phyloP scores from a whole-genome alignment of 1,140 invertebrate genomes.

The Musca domestica region DNA sequence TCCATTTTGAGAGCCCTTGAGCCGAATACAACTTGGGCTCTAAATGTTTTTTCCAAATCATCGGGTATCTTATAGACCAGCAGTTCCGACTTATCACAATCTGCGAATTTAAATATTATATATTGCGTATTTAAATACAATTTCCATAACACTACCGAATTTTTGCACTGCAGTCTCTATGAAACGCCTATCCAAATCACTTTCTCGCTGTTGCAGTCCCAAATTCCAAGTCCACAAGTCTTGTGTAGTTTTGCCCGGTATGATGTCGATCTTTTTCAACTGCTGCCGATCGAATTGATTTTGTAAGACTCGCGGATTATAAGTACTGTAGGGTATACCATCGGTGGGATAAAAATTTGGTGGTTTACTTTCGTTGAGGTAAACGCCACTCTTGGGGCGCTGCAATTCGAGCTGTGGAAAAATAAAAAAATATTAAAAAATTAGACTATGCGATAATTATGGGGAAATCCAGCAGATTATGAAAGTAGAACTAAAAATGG shows the following conservation, averaged over 20 bases:
- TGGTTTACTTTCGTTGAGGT: conserved; percentile 42
- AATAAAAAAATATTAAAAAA: neutral
- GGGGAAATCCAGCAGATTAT: no score
- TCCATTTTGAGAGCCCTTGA: conserved; percentile 40
- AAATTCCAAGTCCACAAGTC: conserved; percentile 51
- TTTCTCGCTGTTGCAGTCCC: conserved; percentile 37
- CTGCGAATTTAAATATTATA: conserved; percentile 25
- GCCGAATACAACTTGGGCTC: conserved; percentile 45
- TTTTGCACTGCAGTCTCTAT: conserved; percentile 35
- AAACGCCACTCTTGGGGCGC: conserved; percentile 48
- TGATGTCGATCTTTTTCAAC: conserved; percentile 40
- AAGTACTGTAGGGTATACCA: conserved; percentile 27
- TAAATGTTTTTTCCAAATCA: conserved; percentile 44
- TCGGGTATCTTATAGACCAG: conserved; percentile 43
- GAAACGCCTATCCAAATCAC: conserved; percentile 39
- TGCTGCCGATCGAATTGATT: conserved; percentile 41
- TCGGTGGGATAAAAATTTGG: conserved; percentile 28
- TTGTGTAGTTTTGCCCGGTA: conserved; percentile 37
- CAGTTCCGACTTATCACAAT: conserved; percentile 35
- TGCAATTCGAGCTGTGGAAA: conserved; percentile 40
- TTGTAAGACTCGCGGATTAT: conserved; percentile 46
- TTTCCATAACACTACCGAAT: conserved; percentile 35
- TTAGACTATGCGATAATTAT: no score
- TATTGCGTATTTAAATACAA: neutral
- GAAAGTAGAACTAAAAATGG: no score